phyloP scores from a whole-genome alignment of 2,888 invertebrate genomes.

The Lumbricus terrestris region DNA sequence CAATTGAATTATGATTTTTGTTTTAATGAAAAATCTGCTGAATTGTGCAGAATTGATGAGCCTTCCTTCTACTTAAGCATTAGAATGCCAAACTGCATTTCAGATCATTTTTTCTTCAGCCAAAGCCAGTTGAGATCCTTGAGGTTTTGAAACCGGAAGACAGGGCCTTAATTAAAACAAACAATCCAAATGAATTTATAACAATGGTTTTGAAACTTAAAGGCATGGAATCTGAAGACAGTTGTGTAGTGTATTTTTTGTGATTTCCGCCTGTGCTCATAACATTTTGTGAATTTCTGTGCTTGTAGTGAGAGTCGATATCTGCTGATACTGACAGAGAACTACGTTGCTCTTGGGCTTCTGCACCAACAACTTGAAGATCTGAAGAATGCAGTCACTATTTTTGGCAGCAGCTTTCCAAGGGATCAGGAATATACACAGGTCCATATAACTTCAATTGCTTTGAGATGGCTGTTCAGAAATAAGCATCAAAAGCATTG shows the following conservation, averaged over 20 bases:
- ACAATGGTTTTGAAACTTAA: neutral
- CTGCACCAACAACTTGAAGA: constrained; percentile 47
- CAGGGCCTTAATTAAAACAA: neutral
- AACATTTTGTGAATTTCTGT: neutral
- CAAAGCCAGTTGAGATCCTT: neutral
- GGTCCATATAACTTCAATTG: constrained; percentile 34
- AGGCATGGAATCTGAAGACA: neutral
- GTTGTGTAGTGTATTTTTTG: neutral
- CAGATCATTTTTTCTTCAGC: neutral
- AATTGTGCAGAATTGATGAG: no score
- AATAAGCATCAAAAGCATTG: no score
- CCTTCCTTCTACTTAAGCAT: no score
- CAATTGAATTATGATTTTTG: no score
- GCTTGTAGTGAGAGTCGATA: constrained; percentile 51
- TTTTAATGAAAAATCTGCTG: no score
- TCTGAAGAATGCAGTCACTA: constrained; percentile 44
- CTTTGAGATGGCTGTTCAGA: neutral
- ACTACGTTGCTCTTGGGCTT: constrained; percentile 50
- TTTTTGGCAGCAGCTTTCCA: constrained; percentile 54
- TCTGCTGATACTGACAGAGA: constrained; percentile 53
- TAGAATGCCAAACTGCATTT: no score
- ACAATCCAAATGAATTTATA: neutral
- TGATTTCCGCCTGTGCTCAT: neutral
- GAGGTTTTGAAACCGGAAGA: neutral
- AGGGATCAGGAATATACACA: constrained; percentile 52